phyloP scores from a whole-genome alignment of 2,888 invertebrate genomes.

The Spodoptera exigua region DNA sequence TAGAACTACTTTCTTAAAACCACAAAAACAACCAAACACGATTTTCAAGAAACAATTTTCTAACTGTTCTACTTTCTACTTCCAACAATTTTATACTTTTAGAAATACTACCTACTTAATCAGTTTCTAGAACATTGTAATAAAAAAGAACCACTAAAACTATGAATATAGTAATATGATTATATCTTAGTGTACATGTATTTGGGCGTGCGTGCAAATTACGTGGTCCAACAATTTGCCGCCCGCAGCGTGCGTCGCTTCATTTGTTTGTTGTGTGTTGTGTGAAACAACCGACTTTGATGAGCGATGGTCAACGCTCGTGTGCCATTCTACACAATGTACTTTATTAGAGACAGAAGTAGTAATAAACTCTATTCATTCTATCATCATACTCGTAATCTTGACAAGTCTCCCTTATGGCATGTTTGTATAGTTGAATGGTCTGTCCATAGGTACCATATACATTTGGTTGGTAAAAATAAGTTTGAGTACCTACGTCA shows the following conservation, averaged over 20 bases:
- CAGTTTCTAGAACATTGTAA: slow-evolving; percentile 3
- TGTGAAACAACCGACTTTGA: background rate
- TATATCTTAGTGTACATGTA: slow-evolving; percentile 8
- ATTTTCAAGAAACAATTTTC: too few species aligned
- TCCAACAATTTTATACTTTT: too few species aligned
- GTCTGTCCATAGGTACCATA: too few species aligned
- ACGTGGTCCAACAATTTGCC: slow-evolving; percentile 43
- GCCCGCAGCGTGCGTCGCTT: slow-evolving; percentile 35
- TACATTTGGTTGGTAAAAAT: background rate
- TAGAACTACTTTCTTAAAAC: too few species aligned
- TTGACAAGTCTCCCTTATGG: background rate
- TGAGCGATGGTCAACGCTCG: slow-evolving; percentile 2
- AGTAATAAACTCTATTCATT: slow-evolving; percentile 9
- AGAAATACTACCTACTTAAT: background rate
- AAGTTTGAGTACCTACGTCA: too few species aligned
- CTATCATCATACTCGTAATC: background rate
- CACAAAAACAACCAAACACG: too few species aligned
- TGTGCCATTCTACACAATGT: slow-evolving; percentile 1
- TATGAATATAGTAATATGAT: slow-evolving; percentile 17
- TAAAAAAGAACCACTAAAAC: background rate
- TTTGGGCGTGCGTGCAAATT: slow-evolving; percentile 38
- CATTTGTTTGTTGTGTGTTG: too few species aligned
- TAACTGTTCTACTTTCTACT: too few species aligned
- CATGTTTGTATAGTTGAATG: background rate
- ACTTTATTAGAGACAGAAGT: slow-evolving; percentile 4